Base-by-base conservation (phyloP, 2,113 vertebrate species). In the Pagrus major region DNA sequence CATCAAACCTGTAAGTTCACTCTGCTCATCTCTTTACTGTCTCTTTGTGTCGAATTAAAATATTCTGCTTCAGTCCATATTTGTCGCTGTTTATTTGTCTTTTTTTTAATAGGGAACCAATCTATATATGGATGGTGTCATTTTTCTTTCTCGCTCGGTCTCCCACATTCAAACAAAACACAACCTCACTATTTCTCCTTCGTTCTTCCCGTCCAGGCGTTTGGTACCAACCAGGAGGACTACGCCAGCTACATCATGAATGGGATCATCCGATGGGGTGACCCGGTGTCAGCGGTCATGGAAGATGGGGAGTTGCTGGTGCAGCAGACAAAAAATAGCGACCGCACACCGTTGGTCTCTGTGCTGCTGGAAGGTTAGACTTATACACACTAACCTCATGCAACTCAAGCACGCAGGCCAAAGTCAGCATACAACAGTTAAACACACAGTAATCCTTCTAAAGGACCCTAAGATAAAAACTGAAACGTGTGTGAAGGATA, bases 181-280 rank as follows among this genome's bases (percentile, higher is more conserved):
- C 21, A 25, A n/a, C 18, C 65, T 55, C 51, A 46, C 37, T 59
- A 1, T n/a, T 37, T 51, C 3, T 29, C 7, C 21, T 7, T 49
- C 12, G 8, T 7, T 58, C 8, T 35, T 25, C 21, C 71, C 15
- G 14, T 81, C 18, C 86, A 99, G 98, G 98, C 98, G 0, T 99
- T 98, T 91, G 98, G 98, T 58, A 97, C 96, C 89, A 98, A 99
- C 91, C 96, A 98, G 89, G 98, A 99, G 37, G 98, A 99, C 90
- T 99, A 99, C 71, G 95, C 95, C 72, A 98, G 97, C 93, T 99
- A 97, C 88, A 97, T 99, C 91, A 97, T 98, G 97, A 99, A 99
- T 10, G 98, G 96, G 7, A 99, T 99, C 71, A 96, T 99, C 66
- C 96, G 96, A 59, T 99, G 98, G 98, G 97, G 97, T 0, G 96